Percentiles rank a stretch among this genome's conserved stretches.
Evolutionary conservation across 2,888 invertebrate genomes (phyloP).

Genomic region (Chalcosyrphus nemorum): DNA sequence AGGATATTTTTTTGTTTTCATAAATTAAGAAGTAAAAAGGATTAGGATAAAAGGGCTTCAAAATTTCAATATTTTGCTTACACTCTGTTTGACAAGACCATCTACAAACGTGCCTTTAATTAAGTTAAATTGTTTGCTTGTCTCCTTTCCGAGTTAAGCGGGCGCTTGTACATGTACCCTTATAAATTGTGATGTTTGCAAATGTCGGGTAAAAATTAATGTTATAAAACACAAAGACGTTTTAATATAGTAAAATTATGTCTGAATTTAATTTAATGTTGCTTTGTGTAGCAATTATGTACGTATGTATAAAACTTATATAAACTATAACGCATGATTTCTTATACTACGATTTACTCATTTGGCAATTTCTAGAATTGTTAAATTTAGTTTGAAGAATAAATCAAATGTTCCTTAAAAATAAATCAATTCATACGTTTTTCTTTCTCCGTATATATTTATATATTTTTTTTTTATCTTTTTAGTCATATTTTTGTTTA

Average conservation of each 20-base stretch:
- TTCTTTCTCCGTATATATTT: too few relatives aligned
- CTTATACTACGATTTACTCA: conserved; percentile 31
- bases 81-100: too few relatives aligned
- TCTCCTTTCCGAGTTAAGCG: too few relatives aligned
- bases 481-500: conserved; percentile 44
- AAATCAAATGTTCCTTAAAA: conserved; percentile 26
- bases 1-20: too few relatives aligned
- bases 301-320: neutral
- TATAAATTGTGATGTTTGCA: too few relatives aligned
- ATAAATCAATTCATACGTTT: neutral
- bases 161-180: too few relatives aligned
- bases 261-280: conserved; percentile 13
- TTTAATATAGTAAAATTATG: too few relatives aligned
- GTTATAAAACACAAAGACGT: neutral
- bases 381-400: conserved; percentile 21
- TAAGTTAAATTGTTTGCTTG: too few relatives aligned
- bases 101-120: too few relatives aligned
- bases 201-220: neutral
- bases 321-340: conserved; percentile 17
- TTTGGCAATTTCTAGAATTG: conserved; percentile 58
- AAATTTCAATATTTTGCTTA: neutral
- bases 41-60: too few relatives aligned
- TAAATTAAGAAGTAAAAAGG: neutral
- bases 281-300: conserved; percentile 19
- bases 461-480: conserved; percentile 20